These are phyloP conservation scores for Euleptes europaea DNA, from an alignment of 2,113 vertebrate genomes.

Conservation along the genomic window DNA sequence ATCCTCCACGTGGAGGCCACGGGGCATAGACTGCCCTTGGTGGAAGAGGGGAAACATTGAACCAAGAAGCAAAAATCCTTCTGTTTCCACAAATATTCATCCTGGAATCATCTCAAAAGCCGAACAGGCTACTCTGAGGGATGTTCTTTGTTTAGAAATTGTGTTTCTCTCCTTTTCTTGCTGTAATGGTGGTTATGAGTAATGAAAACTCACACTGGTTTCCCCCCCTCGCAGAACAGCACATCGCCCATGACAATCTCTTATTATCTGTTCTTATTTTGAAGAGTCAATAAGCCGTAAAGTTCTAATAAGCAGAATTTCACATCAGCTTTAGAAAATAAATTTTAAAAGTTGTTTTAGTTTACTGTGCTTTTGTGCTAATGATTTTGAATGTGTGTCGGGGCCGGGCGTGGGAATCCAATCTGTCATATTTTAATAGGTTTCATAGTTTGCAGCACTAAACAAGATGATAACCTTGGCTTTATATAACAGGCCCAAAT, in stretches of 20 bases:
- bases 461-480: slow-evolving; percentile 69
- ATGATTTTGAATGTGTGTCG: slow-evolving; percentile 55
- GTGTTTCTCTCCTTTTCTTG: slow-evolving; percentile 9
- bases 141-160: slow-evolving; percentile 38
- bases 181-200: background rate
- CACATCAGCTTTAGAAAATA: slow-evolving; percentile 26
- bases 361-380: slow-evolving; percentile 42
- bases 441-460: slow-evolving; percentile 68
- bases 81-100: background rate
- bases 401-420: slow-evolving; percentile 55
- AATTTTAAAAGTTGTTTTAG: slow-evolving; percentile 22
- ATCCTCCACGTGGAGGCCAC: background rate
- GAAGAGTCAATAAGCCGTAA: slow-evolving; percentile 19
- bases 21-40: background rate
- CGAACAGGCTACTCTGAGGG: background rate
- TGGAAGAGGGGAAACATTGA: background rate
- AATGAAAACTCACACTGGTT: background rate
- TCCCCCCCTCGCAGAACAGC: slow-evolving; percentile 10
- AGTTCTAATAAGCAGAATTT: slow-evolving; percentile 47
- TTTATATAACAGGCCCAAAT: slow-evolving; percentile 69
- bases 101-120: background rate
- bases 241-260: background rate
- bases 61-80: slow-evolving; percentile 1
- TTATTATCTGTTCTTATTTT: slow-evolving; percentile 19
- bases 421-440: slow-evolving; percentile 73